Evolutionary conservation across 2,888 invertebrate species (phyloP).

Genomic region (Callimorpha dominula): DNA sequence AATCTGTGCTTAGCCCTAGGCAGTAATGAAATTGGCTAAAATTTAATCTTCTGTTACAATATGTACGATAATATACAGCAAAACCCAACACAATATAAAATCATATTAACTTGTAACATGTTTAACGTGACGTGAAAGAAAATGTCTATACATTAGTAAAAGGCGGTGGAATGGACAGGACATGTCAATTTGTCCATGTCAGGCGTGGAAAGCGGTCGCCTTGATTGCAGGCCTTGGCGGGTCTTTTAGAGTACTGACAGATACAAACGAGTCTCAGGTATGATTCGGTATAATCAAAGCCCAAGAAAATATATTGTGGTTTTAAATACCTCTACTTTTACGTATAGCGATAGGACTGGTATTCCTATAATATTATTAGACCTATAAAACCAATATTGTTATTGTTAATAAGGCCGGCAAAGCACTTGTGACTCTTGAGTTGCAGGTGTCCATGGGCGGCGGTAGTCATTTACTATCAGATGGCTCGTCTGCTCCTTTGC

Average conservation of each 20-base stretch:
- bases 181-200: conserved; percentile 55
- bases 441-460: too few relatives aligned
- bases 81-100: conserved; percentile 30
- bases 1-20: conserved; percentile 14
- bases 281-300: conserved; percentile 27
- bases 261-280: conserved; percentile 53
- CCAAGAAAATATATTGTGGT: not conserved
- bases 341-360: not conserved
- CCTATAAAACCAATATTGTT: too few relatives aligned
- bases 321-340: not conserved
- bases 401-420: too few relatives aligned
- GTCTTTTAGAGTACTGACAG: conserved; percentile 45
- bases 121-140: conserved; percentile 40
- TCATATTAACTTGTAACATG: conserved; percentile 32
- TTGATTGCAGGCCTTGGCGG: conserved; percentile 48
- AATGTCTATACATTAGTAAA: conserved; percentile 44
- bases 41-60: not conserved
- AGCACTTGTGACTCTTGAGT: too few relatives aligned
- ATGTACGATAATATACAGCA: conserved; percentile 2
- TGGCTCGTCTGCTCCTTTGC: too few relatives aligned
- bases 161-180: conserved; percentile 56
- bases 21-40: conserved; percentile 19
- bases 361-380: too few relatives aligned
- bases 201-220: conserved; percentile 36
- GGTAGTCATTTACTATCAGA: too few relatives aligned